Conservation (phyloP, 1,140 invertebrate genomes). For the Drosophila ananassae region DNA sequence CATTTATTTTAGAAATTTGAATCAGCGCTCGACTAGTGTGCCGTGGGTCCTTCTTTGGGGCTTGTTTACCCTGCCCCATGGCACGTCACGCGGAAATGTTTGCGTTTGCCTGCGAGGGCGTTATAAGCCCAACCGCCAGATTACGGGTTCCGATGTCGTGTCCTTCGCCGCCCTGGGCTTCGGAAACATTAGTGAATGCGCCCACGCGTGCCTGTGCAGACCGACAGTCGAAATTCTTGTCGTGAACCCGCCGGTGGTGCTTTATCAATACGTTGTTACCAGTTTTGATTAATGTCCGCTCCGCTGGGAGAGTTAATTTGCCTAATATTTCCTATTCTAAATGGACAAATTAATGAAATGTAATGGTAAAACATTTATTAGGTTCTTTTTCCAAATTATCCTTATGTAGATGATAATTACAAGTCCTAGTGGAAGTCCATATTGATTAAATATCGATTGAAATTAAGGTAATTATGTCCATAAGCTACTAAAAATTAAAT, state of each 20-base stretch:
- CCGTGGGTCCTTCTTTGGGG: conserved; percentile 10
- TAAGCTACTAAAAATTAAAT: neutral
- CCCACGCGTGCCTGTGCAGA: conserved; percentile 44
- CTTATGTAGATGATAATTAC: conserved; percentile 4
- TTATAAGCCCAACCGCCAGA: conserved; percentile 37
- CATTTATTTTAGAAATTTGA: conserved; percentile 71
- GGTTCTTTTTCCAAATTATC: neutral
- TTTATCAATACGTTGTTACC: conserved; percentile 64
- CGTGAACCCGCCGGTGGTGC: conserved; percentile 14
- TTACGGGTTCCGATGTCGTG: conserved; percentile 60
- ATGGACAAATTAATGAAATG: conserved; percentile 36
- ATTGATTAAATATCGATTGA: conserved; percentile 8
- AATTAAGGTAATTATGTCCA: neutral
- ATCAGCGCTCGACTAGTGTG: conserved; percentile 54
- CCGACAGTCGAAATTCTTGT: conserved; percentile 20
- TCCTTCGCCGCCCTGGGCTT: conserved; percentile 43
- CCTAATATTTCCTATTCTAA: conserved; percentile 38
- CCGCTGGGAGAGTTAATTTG: conserved; percentile 27
- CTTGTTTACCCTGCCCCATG: conserved; percentile 35
- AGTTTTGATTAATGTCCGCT: conserved; percentile 68
- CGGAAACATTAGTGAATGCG: conserved; percentile 43
- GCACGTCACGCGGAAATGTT: conserved; percentile 61
- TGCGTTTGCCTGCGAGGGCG: conserved; percentile 38
- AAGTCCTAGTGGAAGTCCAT: neutral
- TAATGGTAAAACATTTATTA: conserved; percentile 14